A percentile compares a stretch with the other conserved stretches of the same genome.
These are phyloP conservation scores for Paragorgia papillata DNA, from an alignment of 92 coral and sea anemone species.

Conservation along the genomic window DNA sequence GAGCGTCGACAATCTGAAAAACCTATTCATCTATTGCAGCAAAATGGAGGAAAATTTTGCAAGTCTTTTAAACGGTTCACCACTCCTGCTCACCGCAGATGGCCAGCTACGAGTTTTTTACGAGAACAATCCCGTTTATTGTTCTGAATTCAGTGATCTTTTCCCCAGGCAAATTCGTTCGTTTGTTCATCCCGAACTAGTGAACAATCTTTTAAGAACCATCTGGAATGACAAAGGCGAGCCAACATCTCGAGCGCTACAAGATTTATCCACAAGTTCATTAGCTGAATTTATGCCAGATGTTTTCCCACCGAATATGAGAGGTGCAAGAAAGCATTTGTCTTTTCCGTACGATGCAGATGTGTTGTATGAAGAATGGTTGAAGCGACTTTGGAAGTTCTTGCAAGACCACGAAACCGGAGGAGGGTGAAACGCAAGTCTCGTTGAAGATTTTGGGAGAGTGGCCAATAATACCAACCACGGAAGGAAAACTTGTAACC, in stretches of 20 bases:
- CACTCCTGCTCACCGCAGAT: constrained; percentile 82
- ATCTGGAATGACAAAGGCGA: not conserved
- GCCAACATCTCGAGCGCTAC: not conserved
- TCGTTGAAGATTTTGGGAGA: constrained; percentile 22
- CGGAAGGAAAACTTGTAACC: constrained; percentile 16
- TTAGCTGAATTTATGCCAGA: constrained; percentile 9
- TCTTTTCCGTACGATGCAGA: not conserved
- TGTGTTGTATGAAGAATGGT: constrained; percentile 27
- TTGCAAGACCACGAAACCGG: not conserved
- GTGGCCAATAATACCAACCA: constrained; percentile 52
- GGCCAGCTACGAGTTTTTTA: constrained; percentile 67
- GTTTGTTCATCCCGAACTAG: constrained; percentile 73
- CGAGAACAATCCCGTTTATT: constrained; percentile 74
- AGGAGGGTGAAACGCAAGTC: not conserved
- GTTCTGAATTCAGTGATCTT: constrained; percentile 72
- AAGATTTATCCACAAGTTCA: not conserved
- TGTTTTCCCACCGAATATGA: not conserved
- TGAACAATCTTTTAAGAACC: constrained; percentile 46
- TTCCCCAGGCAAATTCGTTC: constrained; percentile 69
- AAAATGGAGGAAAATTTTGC: constrained; percentile 61
- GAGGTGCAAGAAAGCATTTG: constrained; percentile 3
- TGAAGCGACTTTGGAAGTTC: constrained; percentile 35
- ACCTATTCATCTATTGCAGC: constrained; percentile 65
- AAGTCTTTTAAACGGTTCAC: constrained; percentile 72
- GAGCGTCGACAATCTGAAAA: constrained; percentile 48